Evolutionary conservation across 2,888 invertebrate species (phyloP).

Genomic region (Neoascia interrupta): DNA sequence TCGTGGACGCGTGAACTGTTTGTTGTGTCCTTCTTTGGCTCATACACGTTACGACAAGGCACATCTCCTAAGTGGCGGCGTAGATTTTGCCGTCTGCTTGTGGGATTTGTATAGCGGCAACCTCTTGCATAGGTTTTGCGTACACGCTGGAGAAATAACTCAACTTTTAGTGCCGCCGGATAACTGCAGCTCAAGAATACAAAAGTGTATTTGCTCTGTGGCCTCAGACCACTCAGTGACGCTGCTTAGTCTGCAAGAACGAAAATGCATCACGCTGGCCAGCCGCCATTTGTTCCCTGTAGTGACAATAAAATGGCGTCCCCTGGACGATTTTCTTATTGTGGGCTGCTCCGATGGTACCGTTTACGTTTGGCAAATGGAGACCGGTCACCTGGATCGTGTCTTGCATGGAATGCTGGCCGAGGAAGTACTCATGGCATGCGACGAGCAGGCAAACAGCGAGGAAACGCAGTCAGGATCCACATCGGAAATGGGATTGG

Average conservation of each 20-base stretch:
- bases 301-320: conserved; percentile 96
- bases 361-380: conserved; percentile 99
- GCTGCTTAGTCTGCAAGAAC: conserved; percentile 90
- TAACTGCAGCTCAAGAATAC: conserved; percentile 92
- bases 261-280: conserved; percentile 96
- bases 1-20: conserved; percentile 94
- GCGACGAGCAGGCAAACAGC: conserved; percentile 87
- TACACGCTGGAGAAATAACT: conserved; percentile 98
- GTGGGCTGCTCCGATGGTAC: conserved; percentile 98
- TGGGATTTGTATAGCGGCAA: conserved; percentile 97
- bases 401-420: conserved; percentile 97
- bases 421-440: conserved; percentile 96
- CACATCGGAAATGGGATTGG: conserved; percentile 85
- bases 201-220: conserved; percentile 97
- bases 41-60: conserved; percentile 91
- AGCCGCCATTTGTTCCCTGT: conserved; percentile 95
- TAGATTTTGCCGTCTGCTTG: conserved; percentile 96
- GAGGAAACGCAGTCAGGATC: conserved; percentile 75
- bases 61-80: conserved; percentile 96
- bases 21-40: conserved; percentile 96
- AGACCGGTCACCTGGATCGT: conserved; percentile 97
- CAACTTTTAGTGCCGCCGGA: conserved; percentile 96
- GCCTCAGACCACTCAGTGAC: conserved; percentile 99
- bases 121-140: conserved; percentile 95
- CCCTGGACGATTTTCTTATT: conserved; percentile 98